phyloP scores from a whole-genome alignment of 2,888 invertebrate species.

The Macrophya alboannulata region DNA sequence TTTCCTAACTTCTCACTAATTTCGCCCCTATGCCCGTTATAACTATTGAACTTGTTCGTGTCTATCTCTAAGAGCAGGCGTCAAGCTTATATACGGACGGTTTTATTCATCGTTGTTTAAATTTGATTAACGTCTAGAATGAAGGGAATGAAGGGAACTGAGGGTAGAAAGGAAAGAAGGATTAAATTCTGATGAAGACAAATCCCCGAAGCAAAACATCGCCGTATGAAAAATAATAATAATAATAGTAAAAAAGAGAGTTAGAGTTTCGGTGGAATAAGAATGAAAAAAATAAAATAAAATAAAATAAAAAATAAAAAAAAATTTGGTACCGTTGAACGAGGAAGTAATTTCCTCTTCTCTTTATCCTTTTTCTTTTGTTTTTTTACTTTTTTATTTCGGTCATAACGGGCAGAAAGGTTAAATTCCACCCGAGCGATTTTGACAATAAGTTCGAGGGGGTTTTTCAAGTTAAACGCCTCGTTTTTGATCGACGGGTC shows the following conservation, averaged over 20 bases:
- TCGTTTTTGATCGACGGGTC: constrained; percentile 3
- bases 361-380: background rate
- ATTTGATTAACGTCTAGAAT: background rate
- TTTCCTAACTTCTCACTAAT: constrained; percentile 27
- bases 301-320: background rate
- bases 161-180: background rate
- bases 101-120: constrained; percentile 12
- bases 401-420: background rate
- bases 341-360: constrained; percentile 15
- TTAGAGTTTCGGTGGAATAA: background rate
- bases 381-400: background rate
- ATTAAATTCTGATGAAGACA: constrained; percentile 21
- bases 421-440: background rate
- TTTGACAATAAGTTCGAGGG: background rate
- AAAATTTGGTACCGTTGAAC: background rate
- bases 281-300: background rate
- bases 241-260: background rate
- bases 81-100: constrained; percentile 5
- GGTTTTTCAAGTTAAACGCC: background rate
- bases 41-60: constrained; percentile 24
- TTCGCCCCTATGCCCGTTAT: constrained; percentile 20
- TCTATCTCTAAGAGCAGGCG: constrained; percentile 23
- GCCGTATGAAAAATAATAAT: constrained; percentile 11
- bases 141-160: background rate
- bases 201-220: background rate